A percentile compares a stretch with the other conserved stretches of the same genome.
Conservation (phyloP, 1,140 invertebrate genomes). For the Dinoponera quadriceps region DNA sequence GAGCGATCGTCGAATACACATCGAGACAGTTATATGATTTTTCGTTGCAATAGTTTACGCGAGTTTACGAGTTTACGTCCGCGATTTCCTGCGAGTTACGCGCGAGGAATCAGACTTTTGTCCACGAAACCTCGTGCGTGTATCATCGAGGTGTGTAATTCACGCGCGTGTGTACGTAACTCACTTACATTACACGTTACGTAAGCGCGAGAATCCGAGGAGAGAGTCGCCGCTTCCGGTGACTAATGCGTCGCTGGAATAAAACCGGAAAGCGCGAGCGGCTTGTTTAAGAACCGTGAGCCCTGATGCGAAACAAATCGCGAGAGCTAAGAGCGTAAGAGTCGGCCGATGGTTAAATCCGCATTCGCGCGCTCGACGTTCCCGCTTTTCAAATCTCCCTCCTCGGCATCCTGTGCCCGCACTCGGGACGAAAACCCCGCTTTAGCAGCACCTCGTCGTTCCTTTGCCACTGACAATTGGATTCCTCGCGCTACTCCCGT, state of each 20-base stretch:
- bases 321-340: slow-evolving; percentile 9
- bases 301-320: slow-evolving; percentile 48
- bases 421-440: slow-evolving; percentile 18
- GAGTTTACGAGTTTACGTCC: too few species aligned
- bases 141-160: neutral
- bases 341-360: slow-evolving; percentile 32
- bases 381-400: slow-evolving; percentile 50
- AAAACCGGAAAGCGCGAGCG: neutral
- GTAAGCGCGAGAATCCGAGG: neutral
- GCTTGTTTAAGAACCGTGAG: slow-evolving; percentile 13
- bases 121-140: too few species aligned
- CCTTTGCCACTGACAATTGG: slow-evolving; percentile 77
- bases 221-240: neutral
- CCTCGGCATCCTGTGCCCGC: neutral
- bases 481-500: slow-evolving; percentile 75
- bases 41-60: too few species aligned
- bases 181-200: too few species aligned
- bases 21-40: too few species aligned
- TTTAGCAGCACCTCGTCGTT: slow-evolving; percentile 55
- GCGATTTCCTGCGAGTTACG: too few species aligned
- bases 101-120: too few species aligned
- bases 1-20: too few species aligned
- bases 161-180: neutral
- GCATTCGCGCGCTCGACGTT: slow-evolving; percentile 17
- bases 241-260: neutral